Evolutionary conservation across 1,140 invertebrate species (phyloP).

Genomic region (Reticulitermes speratus): DNA sequence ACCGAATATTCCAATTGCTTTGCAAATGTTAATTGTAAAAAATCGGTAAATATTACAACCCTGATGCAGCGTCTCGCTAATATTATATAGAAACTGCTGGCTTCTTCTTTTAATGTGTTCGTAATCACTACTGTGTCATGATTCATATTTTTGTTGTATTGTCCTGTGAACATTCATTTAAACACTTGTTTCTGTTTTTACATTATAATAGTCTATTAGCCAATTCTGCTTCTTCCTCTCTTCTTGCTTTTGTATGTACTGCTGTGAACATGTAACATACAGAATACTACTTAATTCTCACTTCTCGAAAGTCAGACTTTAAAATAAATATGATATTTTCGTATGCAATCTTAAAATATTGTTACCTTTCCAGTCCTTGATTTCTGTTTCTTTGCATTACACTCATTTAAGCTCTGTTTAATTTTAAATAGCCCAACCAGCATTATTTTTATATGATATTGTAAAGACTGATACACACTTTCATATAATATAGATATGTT

Average conservation of each 20-base stretch:
- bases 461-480: not conserved
- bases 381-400: not conserved
- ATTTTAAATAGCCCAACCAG: not conserved
- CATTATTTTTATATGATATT: slow-evolving; percentile 14
- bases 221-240: not conserved
- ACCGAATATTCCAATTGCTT: too few relatives aligned
- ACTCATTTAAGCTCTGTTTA: not conserved
- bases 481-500: not conserved
- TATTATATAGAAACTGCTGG: too few relatives aligned
- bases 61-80: too few relatives aligned
- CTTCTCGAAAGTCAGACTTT: not conserved
- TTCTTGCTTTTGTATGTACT: not conserved
- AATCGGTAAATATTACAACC: too few relatives aligned
- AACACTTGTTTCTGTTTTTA: not conserved
- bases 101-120: too few relatives aligned
- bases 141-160: too few relatives aligned
- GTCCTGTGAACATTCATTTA: too few relatives aligned
- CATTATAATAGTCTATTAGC: not conserved
- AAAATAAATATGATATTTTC: slow-evolving; percentile 7
- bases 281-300: not conserved
- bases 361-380: not conserved
- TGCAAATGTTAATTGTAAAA: too few relatives aligned
- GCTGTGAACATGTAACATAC: not conserved
- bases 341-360: not conserved
- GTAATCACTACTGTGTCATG: too few relatives aligned